Conservation (phyloP, 2,888 invertebrate genomes). For the Fragum sueziense region DNA sequence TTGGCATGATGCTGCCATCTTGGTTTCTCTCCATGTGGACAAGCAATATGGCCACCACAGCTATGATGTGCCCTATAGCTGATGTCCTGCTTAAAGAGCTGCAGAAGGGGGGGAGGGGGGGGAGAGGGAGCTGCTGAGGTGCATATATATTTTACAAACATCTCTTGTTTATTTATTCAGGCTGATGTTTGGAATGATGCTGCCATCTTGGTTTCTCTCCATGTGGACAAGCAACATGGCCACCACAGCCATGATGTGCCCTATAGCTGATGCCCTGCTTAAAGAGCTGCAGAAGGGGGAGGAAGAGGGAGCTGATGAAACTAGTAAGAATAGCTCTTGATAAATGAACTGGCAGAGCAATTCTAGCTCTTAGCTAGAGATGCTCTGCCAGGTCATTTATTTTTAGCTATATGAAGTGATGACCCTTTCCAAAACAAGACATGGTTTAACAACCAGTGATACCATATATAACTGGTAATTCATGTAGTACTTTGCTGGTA, state of each 20-base stretch:
- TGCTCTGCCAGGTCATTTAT: too few relatives aligned
- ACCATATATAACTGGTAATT: too few relatives aligned
- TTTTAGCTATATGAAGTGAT: too few relatives aligned
- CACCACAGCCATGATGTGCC: conserved; percentile 83
- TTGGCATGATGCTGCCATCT: conserved; percentile 86
- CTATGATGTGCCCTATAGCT: conserved; percentile 79
- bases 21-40: conserved; percentile 99
- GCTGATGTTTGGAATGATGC: conserved; percentile 77
- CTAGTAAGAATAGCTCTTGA: too few relatives aligned
- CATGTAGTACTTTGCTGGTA: too few relatives aligned
- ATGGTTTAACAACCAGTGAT: too few relatives aligned
- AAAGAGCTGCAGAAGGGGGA: conserved; percentile 59
- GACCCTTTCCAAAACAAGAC: too few relatives aligned
- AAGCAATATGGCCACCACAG: conserved; percentile 91
- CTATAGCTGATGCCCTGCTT: conserved; percentile 76
- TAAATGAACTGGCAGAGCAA: too few relatives aligned
- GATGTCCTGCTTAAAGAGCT: conserved; percentile 70
- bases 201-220: conserved; percentile 95
- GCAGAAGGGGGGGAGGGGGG: conserved; percentile 37
- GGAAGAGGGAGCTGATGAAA: conserved; percentile 17
- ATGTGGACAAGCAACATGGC: conserved; percentile 99
- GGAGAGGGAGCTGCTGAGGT: conserved; percentile 13
- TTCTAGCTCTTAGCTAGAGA: too few relatives aligned
- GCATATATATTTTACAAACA: too few relatives aligned
- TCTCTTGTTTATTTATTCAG: conserved; percentile 38